Evolutionary conservation across 2,113 vertebrate genomes (phyloP).

Genomic region (Phoxinus phoxinus): DNA sequence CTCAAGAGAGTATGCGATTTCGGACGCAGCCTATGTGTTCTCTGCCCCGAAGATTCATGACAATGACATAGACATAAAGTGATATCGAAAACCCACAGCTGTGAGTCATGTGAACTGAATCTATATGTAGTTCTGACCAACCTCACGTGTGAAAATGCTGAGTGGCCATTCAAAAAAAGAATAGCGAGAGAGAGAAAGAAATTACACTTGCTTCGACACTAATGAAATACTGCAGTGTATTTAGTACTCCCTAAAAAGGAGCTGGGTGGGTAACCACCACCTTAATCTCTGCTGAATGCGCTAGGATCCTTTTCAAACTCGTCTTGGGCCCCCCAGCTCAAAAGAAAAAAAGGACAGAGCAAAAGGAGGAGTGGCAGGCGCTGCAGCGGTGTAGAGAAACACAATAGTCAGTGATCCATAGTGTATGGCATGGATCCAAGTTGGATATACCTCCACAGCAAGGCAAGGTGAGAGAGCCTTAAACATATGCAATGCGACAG

Average conservation of each 20-base stretch:
- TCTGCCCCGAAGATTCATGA: neutral
- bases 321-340: neutral
- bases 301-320: conserved; percentile 20
- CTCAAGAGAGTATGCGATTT: no score
- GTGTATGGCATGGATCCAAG: conserved; percentile 19
- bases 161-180: conserved; percentile 33
- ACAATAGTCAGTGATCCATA: conserved; percentile 43
- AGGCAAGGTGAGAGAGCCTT: conserved; percentile 46
- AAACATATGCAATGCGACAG: conserved; percentile 37
- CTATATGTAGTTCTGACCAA: conserved; percentile 22
- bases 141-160: conserved; percentile 24
- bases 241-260: neutral
- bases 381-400: conserved; percentile 18
- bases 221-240: conserved; percentile 33
- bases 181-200: neutral
- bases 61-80: neutral
- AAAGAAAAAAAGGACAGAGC: conserved; percentile 15
- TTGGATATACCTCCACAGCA: conserved; percentile 20
- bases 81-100: neutral
- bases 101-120: conserved; percentile 23
- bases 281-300: conserved; percentile 30
- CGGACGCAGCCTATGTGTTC: neutral
- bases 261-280: neutral
- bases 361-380: neutral
- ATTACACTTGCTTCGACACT: conserved; percentile 23